phyloP scores from a whole-genome alignment of 2,888 invertebrate genomes.

The Griposia aprilina region DNA sequence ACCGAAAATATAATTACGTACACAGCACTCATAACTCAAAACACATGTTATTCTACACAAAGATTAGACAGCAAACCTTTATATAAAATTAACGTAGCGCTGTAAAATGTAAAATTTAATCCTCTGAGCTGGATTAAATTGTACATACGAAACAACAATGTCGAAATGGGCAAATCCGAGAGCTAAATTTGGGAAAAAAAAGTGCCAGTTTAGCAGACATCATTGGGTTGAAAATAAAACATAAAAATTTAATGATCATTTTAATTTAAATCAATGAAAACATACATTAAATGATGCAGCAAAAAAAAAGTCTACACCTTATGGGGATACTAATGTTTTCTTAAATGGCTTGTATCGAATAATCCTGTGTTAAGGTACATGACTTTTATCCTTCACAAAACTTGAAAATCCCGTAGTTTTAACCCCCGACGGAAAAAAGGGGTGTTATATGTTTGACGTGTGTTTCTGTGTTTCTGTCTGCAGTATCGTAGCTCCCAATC shows the following conservation, averaged over 20 bases:
- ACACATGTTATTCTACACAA: conserved; percentile 49
- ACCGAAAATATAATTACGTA: conserved; percentile 33
- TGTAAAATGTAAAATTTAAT: conserved; percentile 62
- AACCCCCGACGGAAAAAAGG: no score
- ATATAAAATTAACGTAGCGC: conserved; percentile 52
- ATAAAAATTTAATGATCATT: neutral
- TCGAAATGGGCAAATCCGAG: conserved; percentile 58
- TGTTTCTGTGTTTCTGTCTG: no score
- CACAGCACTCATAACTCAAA: conserved; percentile 29
- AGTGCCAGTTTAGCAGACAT: conserved; percentile 17
- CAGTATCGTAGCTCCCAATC: no score
- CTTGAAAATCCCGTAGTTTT: no score
- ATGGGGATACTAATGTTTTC: neutral
- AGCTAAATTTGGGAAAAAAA: conserved; percentile 51
- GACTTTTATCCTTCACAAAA: no score
- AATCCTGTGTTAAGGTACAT: no score
- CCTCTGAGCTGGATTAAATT: conserved; percentile 62
- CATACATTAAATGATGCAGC: no score
- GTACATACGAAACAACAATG: conserved; percentile 58
- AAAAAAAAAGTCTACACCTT: neutral
- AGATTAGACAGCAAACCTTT: conserved; percentile 53
- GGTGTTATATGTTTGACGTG: no score
- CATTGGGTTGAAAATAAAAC: neutral
- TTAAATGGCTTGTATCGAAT: neutral
- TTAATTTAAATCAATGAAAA: neutral